Evolutionary conservation across 2,888 invertebrate genomes (phyloP).

Genomic region (Abscondita cerata): DNA sequence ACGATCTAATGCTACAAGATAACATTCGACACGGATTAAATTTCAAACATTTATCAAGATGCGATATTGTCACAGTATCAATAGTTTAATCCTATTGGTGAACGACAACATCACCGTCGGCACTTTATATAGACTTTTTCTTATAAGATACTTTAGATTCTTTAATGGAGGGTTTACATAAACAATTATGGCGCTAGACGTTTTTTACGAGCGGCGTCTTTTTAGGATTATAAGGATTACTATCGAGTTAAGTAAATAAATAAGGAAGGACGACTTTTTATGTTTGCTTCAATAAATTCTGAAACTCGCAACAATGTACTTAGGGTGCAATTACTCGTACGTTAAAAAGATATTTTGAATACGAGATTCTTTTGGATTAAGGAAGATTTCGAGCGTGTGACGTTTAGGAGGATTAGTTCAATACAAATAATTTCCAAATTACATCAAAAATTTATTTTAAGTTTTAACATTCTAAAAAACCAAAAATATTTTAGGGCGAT

Average conservation of each 20-base stretch:
- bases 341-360: no score
- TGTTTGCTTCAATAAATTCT: slow-evolving; percentile 19
- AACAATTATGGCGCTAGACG: slow-evolving; percentile 34
- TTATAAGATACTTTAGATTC: slow-evolving; percentile 22
- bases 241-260: slow-evolving; percentile 39
- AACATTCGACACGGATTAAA: slow-evolving; percentile 33
- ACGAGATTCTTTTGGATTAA: no score
- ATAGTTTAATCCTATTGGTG: slow-evolving; percentile 50
- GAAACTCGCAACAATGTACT: slow-evolving; percentile 4
- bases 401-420: no score
- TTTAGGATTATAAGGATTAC: slow-evolving; percentile 36
- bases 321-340: no score
- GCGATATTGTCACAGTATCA: slow-evolving; percentile 40
- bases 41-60: slow-evolving; percentile 35
- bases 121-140: slow-evolving; percentile 38
- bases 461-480: no score
- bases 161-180: slow-evolving; percentile 37
- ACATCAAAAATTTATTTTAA: no score
- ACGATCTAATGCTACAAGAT: slow-evolving; percentile 19
- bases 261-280: slow-evolving; percentile 25
- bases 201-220: slow-evolving; percentile 37
- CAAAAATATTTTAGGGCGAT: no score
- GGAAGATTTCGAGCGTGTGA: no score
- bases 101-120: slow-evolving; percentile 49
- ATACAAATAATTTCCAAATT: no score